Percentiles rank a stretch among this genome's conserved stretches.
Conservation (phyloP, 2,888 invertebrate species). For the Acleris literana region DNA sequence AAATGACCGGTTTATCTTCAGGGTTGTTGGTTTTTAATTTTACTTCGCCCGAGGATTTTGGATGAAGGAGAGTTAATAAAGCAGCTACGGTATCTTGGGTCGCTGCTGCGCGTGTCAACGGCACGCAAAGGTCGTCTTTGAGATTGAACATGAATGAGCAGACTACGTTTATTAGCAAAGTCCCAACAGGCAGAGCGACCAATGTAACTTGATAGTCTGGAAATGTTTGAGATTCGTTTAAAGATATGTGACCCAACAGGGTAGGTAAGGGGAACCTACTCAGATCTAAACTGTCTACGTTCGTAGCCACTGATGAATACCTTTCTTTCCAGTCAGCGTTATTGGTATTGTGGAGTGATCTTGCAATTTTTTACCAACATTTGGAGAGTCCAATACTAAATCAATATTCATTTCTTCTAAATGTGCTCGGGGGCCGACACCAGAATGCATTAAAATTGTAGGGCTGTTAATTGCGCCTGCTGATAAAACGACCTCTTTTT, state of each 20-base stretch:
- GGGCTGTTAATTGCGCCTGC: slow-evolving; percentile 31
- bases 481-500: slow-evolving; percentile 32
- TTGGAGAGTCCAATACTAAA: slow-evolving; percentile 27
- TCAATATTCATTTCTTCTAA: slow-evolving; percentile 20
- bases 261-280: background rate
- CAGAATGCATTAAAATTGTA: slow-evolving; percentile 33
- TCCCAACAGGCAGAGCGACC: background rate
- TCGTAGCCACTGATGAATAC: background rate
- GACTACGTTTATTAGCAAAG: background rate
- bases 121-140: background rate
- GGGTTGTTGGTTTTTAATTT: slow-evolving; percentile 10
- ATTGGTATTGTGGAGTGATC: slow-evolving; percentile 23
- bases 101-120: background rate
- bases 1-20: slow-evolving; percentile 7
- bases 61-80: slow-evolving; percentile 10
- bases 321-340: slow-evolving; percentile 8
- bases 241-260: background rate
- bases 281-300: background rate
- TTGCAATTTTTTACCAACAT: slow-evolving; percentile 33
- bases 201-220: background rate
- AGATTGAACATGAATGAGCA: background rate
- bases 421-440: slow-evolving; percentile 30
- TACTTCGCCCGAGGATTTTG: slow-evolving; percentile 9
- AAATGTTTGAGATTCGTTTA: background rate
- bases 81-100: slow-evolving; percentile 5